phyloP scores from a whole-genome alignment of 2,113 vertebrate genomes.

The Oncorhynchus gorbuscha region DNA sequence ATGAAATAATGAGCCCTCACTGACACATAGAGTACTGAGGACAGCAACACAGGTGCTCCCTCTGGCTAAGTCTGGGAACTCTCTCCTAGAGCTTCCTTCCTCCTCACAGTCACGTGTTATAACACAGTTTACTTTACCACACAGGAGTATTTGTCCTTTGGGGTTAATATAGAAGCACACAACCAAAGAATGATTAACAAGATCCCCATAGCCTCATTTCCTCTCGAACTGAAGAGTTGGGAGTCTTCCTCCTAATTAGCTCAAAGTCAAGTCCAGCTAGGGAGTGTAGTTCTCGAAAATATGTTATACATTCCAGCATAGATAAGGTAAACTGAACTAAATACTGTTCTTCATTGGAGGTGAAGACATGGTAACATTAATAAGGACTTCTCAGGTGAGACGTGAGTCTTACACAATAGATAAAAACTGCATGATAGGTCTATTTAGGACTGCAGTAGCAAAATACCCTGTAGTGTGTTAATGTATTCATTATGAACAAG shows the following conservation, averaged over 20 bases:
- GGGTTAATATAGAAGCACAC: conserved; percentile 26
- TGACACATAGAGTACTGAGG: not conserved
- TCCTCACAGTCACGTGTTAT: conserved; percentile 10
- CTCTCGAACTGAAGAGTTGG: conserved; percentile 10
- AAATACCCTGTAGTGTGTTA: not conserved
- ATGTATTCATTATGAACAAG: not conserved
- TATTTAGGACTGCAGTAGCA: not conserved
- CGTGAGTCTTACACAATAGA: not conserved
- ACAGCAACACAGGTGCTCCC: not conserved
- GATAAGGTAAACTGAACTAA: conserved; percentile 13
- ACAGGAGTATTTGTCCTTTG: conserved; percentile 24
- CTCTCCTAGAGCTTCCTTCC: not conserved
- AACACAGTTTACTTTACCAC: conserved; percentile 23
- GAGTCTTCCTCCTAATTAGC: conserved; percentile 30
- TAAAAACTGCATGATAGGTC: not conserved
- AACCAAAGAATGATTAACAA: conserved; percentile 45
- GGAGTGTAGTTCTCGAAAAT: conserved; percentile 1
- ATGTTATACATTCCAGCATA: conserved; percentile 46
- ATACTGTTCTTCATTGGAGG: not conserved
- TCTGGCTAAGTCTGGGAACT: conserved; percentile 24
- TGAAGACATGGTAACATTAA: not conserved
- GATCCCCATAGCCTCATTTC: conserved; percentile 14
- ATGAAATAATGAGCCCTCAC: not conserved
- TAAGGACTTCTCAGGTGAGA: not conserved
- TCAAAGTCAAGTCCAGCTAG: conserved; percentile 12